Evolutionary conservation across 2,797 vertebrate species (phyloP).

Genomic region (Psittacula derbiana): DNA sequence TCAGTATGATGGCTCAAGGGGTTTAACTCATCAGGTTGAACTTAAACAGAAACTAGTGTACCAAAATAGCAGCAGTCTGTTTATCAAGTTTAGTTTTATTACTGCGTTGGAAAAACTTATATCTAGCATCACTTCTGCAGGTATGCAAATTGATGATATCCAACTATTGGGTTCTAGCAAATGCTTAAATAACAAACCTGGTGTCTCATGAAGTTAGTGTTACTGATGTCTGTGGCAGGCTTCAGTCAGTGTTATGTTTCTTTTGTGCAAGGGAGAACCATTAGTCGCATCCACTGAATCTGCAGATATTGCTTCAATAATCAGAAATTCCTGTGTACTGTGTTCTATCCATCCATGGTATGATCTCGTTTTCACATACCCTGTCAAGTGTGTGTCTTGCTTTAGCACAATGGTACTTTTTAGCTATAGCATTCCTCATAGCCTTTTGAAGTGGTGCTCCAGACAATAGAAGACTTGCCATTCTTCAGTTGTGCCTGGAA

Average conservation of each 20-base stretch:
- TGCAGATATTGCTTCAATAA: neutral
- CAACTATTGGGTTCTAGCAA: neutral
- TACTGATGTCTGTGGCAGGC: neutral
- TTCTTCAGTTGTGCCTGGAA: neutral
- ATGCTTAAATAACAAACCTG: neutral
- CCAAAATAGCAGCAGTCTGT: neutral
- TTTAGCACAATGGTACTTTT: neutral
- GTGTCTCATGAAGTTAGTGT: neutral
- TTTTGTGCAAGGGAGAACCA: neutral
- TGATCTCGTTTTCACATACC: neutral
- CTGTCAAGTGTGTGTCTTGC: neutral
- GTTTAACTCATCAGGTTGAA: conserved; percentile 22
- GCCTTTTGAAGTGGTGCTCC: neutral
- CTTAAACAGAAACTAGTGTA: neutral
- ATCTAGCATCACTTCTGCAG: neutral
- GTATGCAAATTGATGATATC: neutral
- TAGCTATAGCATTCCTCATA: neutral
- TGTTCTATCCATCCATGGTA: neutral
- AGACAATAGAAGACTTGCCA: neutral
- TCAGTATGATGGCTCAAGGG: neutral
- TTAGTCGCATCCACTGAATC: neutral
- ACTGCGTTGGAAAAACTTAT: neutral
- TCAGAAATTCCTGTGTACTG: neutral
- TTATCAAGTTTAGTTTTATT: neutral
- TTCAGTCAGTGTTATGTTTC: neutral